Evolutionary conservation across 2,113 vertebrate species (phyloP).

Genomic region (Delphinus delphis): DNA sequence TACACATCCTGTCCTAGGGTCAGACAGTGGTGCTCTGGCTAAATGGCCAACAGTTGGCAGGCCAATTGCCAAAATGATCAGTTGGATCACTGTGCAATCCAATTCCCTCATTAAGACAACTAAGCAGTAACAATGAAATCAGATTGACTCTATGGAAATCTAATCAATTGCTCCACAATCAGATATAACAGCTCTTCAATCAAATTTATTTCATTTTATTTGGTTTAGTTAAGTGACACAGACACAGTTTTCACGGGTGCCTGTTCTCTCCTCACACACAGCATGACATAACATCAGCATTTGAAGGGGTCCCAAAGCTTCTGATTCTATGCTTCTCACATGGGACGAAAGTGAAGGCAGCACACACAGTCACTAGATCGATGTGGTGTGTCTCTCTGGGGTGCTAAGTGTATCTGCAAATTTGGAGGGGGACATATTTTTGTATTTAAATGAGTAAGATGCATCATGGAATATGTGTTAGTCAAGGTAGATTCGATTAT

Average conservation of each 20-base stretch:
- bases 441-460: not conserved
- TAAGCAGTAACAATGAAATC: constrained; percentile 41
- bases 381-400: not conserved
- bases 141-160: constrained; percentile 45
- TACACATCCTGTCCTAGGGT: constrained; percentile 56
- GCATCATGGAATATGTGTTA: not conserved
- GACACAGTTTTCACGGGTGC: not conserved
- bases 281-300: not conserved
- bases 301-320: not conserved
- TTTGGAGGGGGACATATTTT: not conserved
- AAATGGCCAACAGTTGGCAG: constrained; percentile 31
- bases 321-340: not conserved
- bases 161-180: constrained; percentile 47
- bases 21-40: constrained; percentile 13
- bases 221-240: constrained; percentile 17
- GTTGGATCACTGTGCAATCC: constrained; percentile 7
- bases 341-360: not conserved
- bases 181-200: constrained; percentile 37
- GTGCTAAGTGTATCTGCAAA: not conserved
- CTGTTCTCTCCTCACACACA: not conserved
- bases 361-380: not conserved
- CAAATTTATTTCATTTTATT: constrained; percentile 61
- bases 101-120: constrained; percentile 51
- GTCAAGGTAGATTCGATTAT: not conserved
- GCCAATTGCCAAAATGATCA: constrained; percentile 56